These are phyloP conservation scores for Columbina picui DNA, from an alignment of 2,113 vertebrate species.

Conservation along the genomic window DNA sequence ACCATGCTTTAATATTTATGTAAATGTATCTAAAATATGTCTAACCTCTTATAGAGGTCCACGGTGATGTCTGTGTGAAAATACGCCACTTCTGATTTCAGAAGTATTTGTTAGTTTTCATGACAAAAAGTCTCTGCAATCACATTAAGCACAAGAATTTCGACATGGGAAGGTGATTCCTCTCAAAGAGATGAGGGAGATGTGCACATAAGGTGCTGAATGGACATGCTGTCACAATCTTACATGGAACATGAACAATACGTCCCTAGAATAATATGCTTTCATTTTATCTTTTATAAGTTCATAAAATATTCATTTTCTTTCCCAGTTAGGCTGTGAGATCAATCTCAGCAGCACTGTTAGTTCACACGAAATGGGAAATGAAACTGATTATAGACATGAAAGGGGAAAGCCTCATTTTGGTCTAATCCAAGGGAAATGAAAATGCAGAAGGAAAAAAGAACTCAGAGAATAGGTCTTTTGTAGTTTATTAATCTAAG, in stretches of 20 bases:
- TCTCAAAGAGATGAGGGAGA: background rate
- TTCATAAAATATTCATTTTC: constrained; percentile 56
- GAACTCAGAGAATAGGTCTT: background rate
- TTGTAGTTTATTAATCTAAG: background rate
- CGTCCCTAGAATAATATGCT: constrained; percentile 33
- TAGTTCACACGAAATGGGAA: constrained; percentile 39
- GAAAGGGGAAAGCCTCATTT: constrained; percentile 37
- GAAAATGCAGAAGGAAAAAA: constrained; percentile 7
- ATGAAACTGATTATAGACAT: constrained; percentile 45
- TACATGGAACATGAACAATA: constrained; percentile 23
- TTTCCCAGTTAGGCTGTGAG: background rate
- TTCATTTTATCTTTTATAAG: constrained; percentile 39
- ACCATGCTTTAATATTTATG: background rate
- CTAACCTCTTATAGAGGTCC: constrained; percentile 2
- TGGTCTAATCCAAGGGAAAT: constrained; percentile 1
- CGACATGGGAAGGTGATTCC: background rate
- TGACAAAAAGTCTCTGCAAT: background rate
- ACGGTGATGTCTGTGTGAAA: background rate
- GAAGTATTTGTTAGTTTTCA: constrained; percentile 33
- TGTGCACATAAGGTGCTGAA: constrained; percentile 43
- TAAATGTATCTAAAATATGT: background rate
- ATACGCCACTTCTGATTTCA: background rate
- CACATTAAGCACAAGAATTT: background rate
- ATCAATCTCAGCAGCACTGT: constrained; percentile 23
- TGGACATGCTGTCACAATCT: constrained; percentile 41